Percentiles rank a stretch among this genome's conserved stretches.
Evolutionary conservation across 2,113 vertebrate species (phyloP).

Genomic region (Dolichotis patagonum): DNA sequence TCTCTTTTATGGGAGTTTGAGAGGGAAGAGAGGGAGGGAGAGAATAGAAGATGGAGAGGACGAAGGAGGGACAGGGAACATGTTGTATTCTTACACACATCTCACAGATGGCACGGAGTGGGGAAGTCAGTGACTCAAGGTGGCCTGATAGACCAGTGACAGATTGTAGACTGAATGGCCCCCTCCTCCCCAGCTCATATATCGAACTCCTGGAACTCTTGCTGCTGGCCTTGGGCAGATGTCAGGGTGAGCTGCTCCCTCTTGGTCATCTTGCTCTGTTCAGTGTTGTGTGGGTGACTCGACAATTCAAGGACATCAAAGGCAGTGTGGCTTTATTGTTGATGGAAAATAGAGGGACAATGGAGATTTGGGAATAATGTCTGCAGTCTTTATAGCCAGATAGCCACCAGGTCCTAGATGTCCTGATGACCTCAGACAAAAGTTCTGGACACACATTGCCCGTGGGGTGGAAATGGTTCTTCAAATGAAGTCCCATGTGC

Average conservation of each 20-base stretch:
- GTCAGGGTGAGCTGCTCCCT: conserved; percentile 2
- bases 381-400: background rate
- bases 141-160: background rate
- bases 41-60: background rate
- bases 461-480: background rate
- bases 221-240: conserved; percentile 27
- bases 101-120: conserved; percentile 60
- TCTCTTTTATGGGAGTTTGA: conserved; percentile 17
- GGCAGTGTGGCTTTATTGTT: conserved; percentile 5
- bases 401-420: background rate
- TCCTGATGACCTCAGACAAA: background rate
- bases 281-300: background rate
- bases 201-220: background rate
- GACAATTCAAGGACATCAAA: background rate
- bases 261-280: background rate
- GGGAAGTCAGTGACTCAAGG: background rate
- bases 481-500: background rate
- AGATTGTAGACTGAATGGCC: conserved; percentile 32
- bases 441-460: background rate
- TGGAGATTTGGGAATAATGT: background rate
- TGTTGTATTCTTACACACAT: background rate
- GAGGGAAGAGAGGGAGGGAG: background rate
- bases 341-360: background rate
- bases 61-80: background rate
- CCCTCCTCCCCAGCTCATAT: background rate